phyloP scores from a whole-genome alignment of 92 coral and sea anemone genomes.

The Zoanthus solanderi region DNA sequence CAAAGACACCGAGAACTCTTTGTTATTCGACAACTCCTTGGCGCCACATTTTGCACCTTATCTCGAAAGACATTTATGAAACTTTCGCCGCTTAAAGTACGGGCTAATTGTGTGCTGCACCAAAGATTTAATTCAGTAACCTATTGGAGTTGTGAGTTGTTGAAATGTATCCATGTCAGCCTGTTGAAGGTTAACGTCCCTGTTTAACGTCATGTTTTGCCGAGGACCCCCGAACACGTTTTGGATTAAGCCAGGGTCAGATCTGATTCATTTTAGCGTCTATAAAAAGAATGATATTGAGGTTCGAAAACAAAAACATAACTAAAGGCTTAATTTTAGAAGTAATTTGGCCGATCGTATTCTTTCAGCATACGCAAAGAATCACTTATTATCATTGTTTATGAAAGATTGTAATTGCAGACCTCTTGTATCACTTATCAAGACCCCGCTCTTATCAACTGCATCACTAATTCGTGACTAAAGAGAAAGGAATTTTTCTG shows the following conservation, averaged over 20 bases:
- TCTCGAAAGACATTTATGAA: constrained; percentile 41
- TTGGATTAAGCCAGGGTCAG: constrained; percentile 9
- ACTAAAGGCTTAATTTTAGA: not conserved
- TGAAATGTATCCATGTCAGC: constrained; percentile 46
- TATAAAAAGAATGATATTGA: not conserved
- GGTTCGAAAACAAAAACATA: not conserved
- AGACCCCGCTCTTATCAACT: constrained; percentile 13
- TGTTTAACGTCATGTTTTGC: constrained; percentile 27
- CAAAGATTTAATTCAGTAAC: not conserved
- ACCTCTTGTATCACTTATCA: not conserved
- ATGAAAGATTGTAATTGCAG: not conserved
- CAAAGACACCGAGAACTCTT: constrained; percentile 41
- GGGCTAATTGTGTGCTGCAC: constrained; percentile 2
- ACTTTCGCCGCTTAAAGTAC: not conserved
- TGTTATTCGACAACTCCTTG: constrained; percentile 38
- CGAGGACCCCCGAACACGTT: constrained; percentile 19
- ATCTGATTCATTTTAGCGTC: not conserved
- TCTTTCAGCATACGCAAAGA: not conserved
- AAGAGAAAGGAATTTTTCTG: not conserved
- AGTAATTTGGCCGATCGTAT: not conserved
- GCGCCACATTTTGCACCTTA: constrained; percentile 46
- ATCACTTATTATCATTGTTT: not conserved
- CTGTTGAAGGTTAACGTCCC: constrained; percentile 7
- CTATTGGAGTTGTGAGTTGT: constrained; percentile 10
- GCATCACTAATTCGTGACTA: constrained; percentile 41